Base-by-base conservation (phyloP, 1,140 invertebrate species). In the Temnothorax nylanderi region DNA sequence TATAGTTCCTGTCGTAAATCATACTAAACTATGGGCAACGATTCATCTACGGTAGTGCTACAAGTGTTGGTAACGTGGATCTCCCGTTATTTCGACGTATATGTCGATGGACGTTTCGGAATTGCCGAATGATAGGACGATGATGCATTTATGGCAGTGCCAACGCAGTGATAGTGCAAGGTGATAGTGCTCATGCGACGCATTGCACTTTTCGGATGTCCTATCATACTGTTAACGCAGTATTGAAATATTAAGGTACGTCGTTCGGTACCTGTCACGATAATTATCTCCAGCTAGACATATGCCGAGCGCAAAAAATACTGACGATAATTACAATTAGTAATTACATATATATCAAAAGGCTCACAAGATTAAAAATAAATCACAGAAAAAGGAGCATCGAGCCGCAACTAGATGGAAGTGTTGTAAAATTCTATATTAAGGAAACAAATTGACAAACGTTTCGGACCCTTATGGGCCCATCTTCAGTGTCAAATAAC, bases 151-250 rank as follows among this genome's bases (percentile, higher is more conserved):
- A 21, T 75, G 41, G 21, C 80, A 62, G 56, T 84, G 54, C 54
- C 80, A 6, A 49, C 26, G 54, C 54, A 84, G 80, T 84, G 80
- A 84, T 26, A 47, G 80, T 84, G 69, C 49, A 60, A 84, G 69
- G 80, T 82, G 80, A 82, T 74, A 72, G 80, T 84, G 80, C 47
- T 71, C 26, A 56, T 41, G 65, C 77, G 64, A 54, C 51, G 44
- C 64, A 7, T 82, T 82, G 58, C 69, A 60, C 34, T 84, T 75
- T 75, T 62, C 80, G 80, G 69, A 75, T 75, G 80, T 75, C 44
- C 54, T 71, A 44, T 16, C 78, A 51, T 64, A 47, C 21, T 51
- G 34, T 16, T 67, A 80, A 69, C 47, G n/a, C 62, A 67, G 34
- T 64, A 65, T 21, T 65, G 51, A 80, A 21, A 60, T 60, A 44